Base-by-base conservation (phyloP, 2,888 invertebrate species). In the Arctia plantaginis region DNA sequence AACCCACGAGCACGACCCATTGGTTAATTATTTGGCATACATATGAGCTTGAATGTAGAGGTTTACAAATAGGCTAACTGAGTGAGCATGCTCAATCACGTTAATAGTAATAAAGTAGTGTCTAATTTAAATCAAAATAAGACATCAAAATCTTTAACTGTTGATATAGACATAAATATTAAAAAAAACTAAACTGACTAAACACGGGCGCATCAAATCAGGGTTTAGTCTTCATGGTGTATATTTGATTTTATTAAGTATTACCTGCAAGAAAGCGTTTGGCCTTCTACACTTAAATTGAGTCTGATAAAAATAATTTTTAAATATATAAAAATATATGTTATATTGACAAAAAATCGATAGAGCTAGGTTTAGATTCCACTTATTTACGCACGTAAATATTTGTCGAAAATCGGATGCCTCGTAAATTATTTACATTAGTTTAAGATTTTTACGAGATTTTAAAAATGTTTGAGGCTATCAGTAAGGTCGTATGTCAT, bases 31-130 rank as follows among this genome's bases (percentile, higher is more conserved):
- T 10, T 41, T 41, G 41, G n/a, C 51, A 23, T 55, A 55, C 23
- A 12, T 44, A n/a, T n/a, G n/a, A 39, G 13, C 66, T 39, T 3
- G 39, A 66, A 66, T 41, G 8, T 30, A 44, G 41, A 23, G 6
- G 33, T 33, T 12, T 68, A 78, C 77, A 75, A 82, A 78, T 77
- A 71, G 73, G 77, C 66, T 73, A 47, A 62, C n/a, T 12, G 41
- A 70, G 75, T 76, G 68, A 80, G 72, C 33, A 64, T 64, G 47
- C 75, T 77, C 47, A 77, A 62, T 23, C 69, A 75, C 35, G 75
- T 73, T 78, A 74, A 81, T 77, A 77, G 69, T 77, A 80, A 79
- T 80, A 77, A 79, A 71, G 66, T 55, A 72, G 76, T 65, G 3
- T 59, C 4, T 27, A 15, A 59, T 27, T 59, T 27, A 13, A 2